Percentiles rank a stretch among this genome's conserved stretches.
Evolutionary conservation across 2,797 vertebrate genomes (phyloP).

Genomic region (Rhynchonycteris naso): DNA sequence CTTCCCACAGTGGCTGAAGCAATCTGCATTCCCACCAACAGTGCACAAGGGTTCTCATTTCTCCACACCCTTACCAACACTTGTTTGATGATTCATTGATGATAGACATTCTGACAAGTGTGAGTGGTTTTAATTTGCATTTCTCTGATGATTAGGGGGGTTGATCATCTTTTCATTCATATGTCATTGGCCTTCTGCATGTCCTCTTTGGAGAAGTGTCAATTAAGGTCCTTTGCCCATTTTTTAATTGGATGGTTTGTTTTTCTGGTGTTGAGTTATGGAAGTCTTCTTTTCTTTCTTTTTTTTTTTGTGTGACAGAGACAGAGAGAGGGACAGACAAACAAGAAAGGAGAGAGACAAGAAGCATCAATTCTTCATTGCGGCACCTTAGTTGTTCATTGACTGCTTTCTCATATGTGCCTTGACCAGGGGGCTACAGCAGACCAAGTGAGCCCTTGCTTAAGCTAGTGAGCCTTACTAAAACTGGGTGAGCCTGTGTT

Average conservation of each 20-base stretch:
- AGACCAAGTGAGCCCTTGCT: too few relatives aligned
- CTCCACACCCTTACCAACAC: background rate
- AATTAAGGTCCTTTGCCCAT: background rate
- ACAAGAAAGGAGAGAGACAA: too few relatives aligned
- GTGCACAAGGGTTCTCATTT: background rate
- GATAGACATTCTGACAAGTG: background rate
- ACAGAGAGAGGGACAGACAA: too few relatives aligned
- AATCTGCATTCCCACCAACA: background rate
- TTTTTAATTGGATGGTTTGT: background rate
- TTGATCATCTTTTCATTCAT: background rate
- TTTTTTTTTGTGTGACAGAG: too few relatives aligned
- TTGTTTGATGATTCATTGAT: background rate
- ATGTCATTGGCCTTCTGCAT: background rate
- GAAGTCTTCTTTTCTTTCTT: background rate
- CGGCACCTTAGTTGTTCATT: too few relatives aligned
- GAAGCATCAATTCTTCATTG: too few relatives aligned
- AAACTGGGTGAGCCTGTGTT: too few relatives aligned
- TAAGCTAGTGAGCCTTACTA: too few relatives aligned
- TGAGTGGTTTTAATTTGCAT: background rate
- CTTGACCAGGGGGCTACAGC: too few relatives aligned
- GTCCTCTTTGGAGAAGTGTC: background rate
- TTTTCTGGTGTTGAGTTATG: background rate
- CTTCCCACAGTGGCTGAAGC: background rate
- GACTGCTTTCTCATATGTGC: too few relatives aligned
- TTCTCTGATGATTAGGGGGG: background rate